A percentile compares a stretch with the other conserved stretches of the same genome.
Evolutionary conservation across 2,797 vertebrate genomes (phyloP).

Genomic region (Otolemur crassicaudatus): DNA sequence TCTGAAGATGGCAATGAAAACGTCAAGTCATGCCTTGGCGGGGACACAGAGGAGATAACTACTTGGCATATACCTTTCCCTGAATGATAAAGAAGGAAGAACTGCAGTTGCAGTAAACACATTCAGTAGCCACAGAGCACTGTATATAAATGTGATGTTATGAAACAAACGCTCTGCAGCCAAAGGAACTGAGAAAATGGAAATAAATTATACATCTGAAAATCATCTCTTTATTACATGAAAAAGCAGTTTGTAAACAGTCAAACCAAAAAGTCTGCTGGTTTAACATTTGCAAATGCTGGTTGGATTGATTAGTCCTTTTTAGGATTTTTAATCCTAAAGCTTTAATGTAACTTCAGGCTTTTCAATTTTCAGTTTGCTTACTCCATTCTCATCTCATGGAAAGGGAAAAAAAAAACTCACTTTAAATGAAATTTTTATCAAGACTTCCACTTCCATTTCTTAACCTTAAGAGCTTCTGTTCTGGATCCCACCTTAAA

Average conservation of each 20-base stretch:
- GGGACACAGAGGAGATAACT: slow-evolving; percentile 74
- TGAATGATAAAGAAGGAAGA: slow-evolving; percentile 67
- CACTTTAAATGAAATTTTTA: slow-evolving; percentile 23
- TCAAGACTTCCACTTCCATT: neutral
- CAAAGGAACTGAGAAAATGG: slow-evolving; percentile 79
- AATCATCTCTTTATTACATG: slow-evolving; percentile 77
- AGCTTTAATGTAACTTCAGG: neutral
- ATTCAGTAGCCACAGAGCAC: slow-evolving; percentile 79
- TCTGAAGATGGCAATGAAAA: slow-evolving; percentile 28
- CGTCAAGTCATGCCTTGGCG: slow-evolving; percentile 75
- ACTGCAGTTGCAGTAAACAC: slow-evolving; percentile 12
- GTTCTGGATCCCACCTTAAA: neutral
- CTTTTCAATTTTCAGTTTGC: slow-evolving; percentile 51
- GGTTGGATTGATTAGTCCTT: slow-evolving; percentile 2
- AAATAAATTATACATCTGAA: slow-evolving; percentile 82
- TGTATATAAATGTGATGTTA: neutral
- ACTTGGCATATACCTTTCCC: slow-evolving; percentile 50
- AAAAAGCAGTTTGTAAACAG: slow-evolving; percentile 61
- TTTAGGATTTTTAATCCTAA: slow-evolving; percentile 6
- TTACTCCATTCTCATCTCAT: slow-evolving; percentile 11
- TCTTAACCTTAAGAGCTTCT: neutral
- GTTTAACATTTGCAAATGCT: slow-evolving; percentile 49
- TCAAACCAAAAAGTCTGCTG: slow-evolving; percentile 63
- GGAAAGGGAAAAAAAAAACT: neutral
- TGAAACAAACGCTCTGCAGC: slow-evolving; percentile 42